Percentiles rank a stretch among this genome's conserved stretches.
Conservation (phyloP, 2,888 invertebrate species). For the Noctua fimbriata region DNA sequence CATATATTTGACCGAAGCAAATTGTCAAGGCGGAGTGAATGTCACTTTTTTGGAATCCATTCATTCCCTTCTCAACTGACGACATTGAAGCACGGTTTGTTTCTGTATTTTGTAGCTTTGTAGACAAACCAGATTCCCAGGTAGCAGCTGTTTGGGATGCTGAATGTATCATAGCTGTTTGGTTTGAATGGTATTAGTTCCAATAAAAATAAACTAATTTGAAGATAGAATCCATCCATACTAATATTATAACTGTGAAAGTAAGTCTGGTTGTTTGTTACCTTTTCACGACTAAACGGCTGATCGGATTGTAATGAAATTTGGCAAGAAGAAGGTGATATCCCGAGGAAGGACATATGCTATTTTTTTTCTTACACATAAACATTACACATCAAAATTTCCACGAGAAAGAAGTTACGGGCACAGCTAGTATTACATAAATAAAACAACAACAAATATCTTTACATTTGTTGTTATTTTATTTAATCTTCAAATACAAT, state of each 20-base stretch:
- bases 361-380: too few relatives aligned
- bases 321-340: too few relatives aligned
- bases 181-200: constrained; percentile 24
- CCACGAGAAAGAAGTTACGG: too few relatives aligned
- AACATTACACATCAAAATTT: too few relatives aligned
- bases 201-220: constrained; percentile 28
- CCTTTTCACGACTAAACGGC: too few relatives aligned
- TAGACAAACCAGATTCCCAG: constrained; percentile 40
- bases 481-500: neutral
- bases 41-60: constrained; percentile 47
- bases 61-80: constrained; percentile 14
- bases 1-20: constrained; percentile 63
- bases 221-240: too few relatives aligned
- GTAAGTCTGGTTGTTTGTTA: too few relatives aligned
- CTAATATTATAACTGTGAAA: too few relatives aligned
- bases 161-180: constrained; percentile 24
- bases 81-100: constrained; percentile 48
- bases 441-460: too few relatives aligned
- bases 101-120: constrained; percentile 20
- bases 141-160: constrained; percentile 28
- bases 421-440: too few relatives aligned
- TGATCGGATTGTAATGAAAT: too few relatives aligned
- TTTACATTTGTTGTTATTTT: constrained; percentile 3
- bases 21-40: constrained; percentile 54
- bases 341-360: too few relatives aligned